Evolutionary conservation across 2,888 invertebrate genomes (phyloP), one percentile per base, ranked within the genome.

Genomic region (Perizoma flavofasciatum): DNA sequence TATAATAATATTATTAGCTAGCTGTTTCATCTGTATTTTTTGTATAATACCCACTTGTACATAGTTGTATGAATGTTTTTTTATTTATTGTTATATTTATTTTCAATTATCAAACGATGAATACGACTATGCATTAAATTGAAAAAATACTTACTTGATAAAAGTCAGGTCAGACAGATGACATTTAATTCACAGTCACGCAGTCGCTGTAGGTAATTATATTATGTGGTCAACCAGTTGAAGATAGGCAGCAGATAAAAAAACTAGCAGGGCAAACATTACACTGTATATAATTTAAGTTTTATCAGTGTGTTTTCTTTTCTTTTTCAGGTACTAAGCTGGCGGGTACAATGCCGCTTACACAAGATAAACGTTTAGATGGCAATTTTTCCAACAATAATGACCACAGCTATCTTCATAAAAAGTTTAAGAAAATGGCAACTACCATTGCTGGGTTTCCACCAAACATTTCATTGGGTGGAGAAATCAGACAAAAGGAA

Each of bases 401-500:
- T 88, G 95, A 95, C 79, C 94, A 94, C 79, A 96, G 95, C 86
- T 97, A 97, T 93, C 93, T 97, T 85, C 97, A 98, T 88, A 98
- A 98, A 89, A 98, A 97, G 88, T 97, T 98, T 89, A 97, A 98
- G 91, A 97, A 97, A 88, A 95, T 97, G 93, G 96, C 95, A 83
- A 95, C 94, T 78, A 88, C 92, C 66, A 89, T 89, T 73, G 78
- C 90, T 67, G 81, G 82, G 63, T 87, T 86, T 73, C 83, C 89
- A 55, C 70, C 78, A 63, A 86, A 79, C 71, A 71, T 82, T 69
- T 73, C 79, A 50, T 88, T 80, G 70, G 75, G 77, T 40, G 86
- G 81, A 55, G 89, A 89, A 70, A 76, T 68, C 56, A 79, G 81
- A 73, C 82, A 83, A 62, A 87, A 78, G 68, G 89, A 88, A 70